These are phyloP conservation scores for Philopedon plagiatum DNA, from an alignment of 2,888 invertebrate species.

Conservation along the genomic window DNA sequence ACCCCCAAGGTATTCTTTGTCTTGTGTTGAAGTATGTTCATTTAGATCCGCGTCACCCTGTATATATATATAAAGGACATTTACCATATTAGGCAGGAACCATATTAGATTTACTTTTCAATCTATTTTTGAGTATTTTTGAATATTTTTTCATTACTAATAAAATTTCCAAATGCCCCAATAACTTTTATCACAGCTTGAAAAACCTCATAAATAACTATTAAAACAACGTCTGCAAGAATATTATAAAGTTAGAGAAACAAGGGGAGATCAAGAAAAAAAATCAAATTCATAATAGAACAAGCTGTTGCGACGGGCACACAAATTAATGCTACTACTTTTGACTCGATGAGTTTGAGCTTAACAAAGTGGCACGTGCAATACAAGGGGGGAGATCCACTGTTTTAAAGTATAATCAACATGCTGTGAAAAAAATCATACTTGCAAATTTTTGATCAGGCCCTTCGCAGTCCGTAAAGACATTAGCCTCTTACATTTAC, in stretches of 20 bases:
- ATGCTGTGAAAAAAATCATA: conserved; percentile 67
- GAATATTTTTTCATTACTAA: conserved; percentile 16
- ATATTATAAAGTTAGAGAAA: conserved; percentile 31
- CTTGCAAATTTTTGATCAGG: conserved; percentile 69
- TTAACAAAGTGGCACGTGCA: conserved; percentile 60
- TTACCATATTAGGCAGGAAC: neutral
- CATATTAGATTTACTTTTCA: neutral
- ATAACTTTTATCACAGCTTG: conserved; percentile 25
- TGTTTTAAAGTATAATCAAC: conserved; percentile 70
- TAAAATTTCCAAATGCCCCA: conserved; percentile 6
- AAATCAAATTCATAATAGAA: conserved; percentile 53
- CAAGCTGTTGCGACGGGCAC: conserved; percentile 65
- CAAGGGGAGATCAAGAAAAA: conserved; percentile 32
- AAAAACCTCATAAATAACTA: conserved; percentile 44
- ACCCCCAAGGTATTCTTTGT: too few relatives aligned
- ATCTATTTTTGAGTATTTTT: neutral
- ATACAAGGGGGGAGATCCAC: conserved; percentile 61
- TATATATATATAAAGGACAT: too few relatives aligned
- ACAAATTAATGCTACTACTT: conserved; percentile 67
- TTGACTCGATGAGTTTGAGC: conserved; percentile 67
- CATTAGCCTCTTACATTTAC: conserved; percentile 69
- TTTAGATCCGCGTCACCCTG: too few relatives aligned
- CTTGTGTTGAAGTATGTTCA: too few relatives aligned
- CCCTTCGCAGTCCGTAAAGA: conserved; percentile 69
- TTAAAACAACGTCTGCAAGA: conserved; percentile 35